Evolutionary conservation across 2,888 invertebrate species (phyloP).

Genomic region (Pheosia tremula): DNA sequence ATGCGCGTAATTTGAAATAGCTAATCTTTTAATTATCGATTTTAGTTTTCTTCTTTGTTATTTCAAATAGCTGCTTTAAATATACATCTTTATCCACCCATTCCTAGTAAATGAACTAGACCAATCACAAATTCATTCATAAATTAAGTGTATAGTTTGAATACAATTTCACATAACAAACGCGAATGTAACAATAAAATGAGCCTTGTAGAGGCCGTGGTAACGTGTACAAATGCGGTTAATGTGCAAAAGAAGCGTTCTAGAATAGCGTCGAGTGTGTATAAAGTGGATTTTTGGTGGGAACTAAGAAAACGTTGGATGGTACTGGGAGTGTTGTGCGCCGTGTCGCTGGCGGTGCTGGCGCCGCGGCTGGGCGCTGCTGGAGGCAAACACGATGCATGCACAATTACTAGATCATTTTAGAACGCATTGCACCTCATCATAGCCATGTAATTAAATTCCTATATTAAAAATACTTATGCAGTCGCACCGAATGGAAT

Average conservation of each 20-base stretch:
- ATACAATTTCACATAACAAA: neutral
- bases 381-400: conserved; percentile 76
- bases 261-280: conserved; percentile 35
- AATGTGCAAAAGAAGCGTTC: conserved; percentile 24
- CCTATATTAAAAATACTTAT: conserved; percentile 15
- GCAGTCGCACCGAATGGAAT: neutral
- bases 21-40: neutral
- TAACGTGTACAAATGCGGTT: conserved; percentile 28
- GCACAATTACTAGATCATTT: conserved; percentile 62
- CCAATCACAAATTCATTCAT: neutral
- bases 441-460: conserved; percentile 61
- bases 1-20: conserved; percentile 9
- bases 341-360: conserved; percentile 62
- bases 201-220: neutral
- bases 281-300: conserved; percentile 56
- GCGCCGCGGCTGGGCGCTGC: conserved; percentile 64
- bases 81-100: neutral
- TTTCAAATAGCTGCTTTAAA: neutral
- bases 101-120: neutral
- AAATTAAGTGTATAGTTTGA: neutral
- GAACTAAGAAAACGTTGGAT: conserved; percentile 63
- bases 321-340: conserved; percentile 60
- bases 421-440: conserved; percentile 75
- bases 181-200: neutral
- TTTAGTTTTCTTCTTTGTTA: neutral